Evolutionary conservation across 37 sponge, comb jelly and placozoan species (phyloP).

Genomic region (Ianthella basta): DNA sequence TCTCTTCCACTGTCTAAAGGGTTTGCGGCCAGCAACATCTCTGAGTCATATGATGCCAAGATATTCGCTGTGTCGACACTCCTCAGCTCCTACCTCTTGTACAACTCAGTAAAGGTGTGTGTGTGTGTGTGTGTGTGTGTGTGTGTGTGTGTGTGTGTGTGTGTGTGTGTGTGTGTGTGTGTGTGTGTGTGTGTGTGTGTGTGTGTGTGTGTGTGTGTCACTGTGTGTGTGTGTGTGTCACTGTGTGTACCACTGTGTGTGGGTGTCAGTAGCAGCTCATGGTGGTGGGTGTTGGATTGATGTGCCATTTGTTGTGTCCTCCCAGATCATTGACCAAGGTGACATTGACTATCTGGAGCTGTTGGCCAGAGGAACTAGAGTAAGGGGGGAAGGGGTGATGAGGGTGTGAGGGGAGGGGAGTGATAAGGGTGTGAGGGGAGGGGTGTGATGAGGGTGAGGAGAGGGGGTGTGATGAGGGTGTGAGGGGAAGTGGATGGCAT

Average conservation of each 20-base stretch:
- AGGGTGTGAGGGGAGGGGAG: not conserved
- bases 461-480: too few species aligned
- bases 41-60: slow-evolving; percentile 93
- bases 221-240: not conserved
- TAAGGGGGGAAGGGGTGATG: not conserved
- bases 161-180: not conserved
- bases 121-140: not conserved
- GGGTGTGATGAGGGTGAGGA: too few species aligned
- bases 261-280: not conserved
- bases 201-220: not conserved
- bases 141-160: not conserved
- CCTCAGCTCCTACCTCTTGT: slow-evolving; percentile 91
- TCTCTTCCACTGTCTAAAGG: slow-evolving; percentile 37
- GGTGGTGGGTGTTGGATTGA: not conserved
- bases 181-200: not conserved
- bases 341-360: slow-evolving; percentile 94
- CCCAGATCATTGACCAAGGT: slow-evolving; percentile 89
- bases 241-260: not conserved
- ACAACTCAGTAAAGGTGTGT: slow-evolving; percentile 92
- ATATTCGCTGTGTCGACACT: slow-evolving; percentile 89
- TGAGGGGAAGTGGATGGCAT: too few species aligned
- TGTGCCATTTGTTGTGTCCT: too few species aligned
- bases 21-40: slow-evolving; percentile 91
- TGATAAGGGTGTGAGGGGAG: too few species aligned
- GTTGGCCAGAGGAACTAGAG: slow-evolving; percentile 87